Evolutionary conservation across 1,140 invertebrate genomes (phyloP).

Genomic region (Polypedilum pembai): DNA sequence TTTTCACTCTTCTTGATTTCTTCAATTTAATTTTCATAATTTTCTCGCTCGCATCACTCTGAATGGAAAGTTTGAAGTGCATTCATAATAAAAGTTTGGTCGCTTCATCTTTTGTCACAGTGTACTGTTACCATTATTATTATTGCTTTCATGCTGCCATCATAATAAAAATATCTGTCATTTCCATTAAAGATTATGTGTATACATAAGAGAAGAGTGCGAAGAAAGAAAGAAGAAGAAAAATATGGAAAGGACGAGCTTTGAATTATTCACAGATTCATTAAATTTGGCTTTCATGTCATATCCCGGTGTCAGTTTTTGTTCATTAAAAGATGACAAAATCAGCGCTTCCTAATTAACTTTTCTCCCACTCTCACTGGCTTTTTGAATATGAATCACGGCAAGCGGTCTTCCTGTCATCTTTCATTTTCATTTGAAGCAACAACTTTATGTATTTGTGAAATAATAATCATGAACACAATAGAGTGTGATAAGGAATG

Average conservation of each 20-base stretch:
- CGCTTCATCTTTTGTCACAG: neutral
- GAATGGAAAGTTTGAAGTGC: too few species aligned
- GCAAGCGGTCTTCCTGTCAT: too few species aligned
- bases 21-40: too few species aligned
- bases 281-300: slow-evolving; percentile 9
- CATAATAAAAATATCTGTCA: too few species aligned
- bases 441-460: neutral
- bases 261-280: neutral
- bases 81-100: neutral
- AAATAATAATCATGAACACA: neutral
- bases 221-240: neutral
- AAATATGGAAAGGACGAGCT: neutral
- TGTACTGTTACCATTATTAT: neutral
- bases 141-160: too few species aligned
- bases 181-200: neutral
- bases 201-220: neutral
- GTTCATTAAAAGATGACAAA: neutral
- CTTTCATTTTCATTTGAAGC: neutral
- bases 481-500: neutral
- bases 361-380: neutral
- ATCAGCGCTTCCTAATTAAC: slow-evolving; percentile 11
- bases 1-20: too few species aligned
- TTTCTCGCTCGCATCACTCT: too few species aligned
- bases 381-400: too few species aligned
- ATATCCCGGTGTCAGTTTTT: neutral